phyloP scores from a whole-genome alignment of 2,888 invertebrate species.

The Acholoe squamosa region DNA sequence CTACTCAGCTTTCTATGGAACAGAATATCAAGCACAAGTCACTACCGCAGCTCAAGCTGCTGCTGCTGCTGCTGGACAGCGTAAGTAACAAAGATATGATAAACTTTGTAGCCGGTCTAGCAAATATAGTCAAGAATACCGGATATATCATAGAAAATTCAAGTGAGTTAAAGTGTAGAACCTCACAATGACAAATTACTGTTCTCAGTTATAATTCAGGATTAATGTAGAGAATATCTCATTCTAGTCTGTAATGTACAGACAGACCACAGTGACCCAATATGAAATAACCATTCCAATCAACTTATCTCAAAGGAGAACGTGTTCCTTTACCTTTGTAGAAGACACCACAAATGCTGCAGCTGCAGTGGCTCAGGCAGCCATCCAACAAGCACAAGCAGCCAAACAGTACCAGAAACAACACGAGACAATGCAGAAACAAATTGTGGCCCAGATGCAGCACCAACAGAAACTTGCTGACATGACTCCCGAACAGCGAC shows the following conservation, averaged over 20 bases:
- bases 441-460: slow-evolving; percentile 73
- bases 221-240: no score
- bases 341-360: slow-evolving; percentile 81
- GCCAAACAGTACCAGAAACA: slow-evolving; percentile 75
- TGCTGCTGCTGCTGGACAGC: neutral
- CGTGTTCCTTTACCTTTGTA: slow-evolving; percentile 66
- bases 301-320: no score
- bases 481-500: slow-evolving; percentile 72
- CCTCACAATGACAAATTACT: no score
- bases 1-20: slow-evolving; percentile 34
- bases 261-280: no score
- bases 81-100: slow-evolving; percentile 29
- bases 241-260: no score
- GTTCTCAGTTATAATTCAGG: no score
- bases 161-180: no score
- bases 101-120: no score
- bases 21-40: slow-evolving; percentile 4
- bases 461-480: slow-evolving; percentile 73
- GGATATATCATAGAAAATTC: no score
- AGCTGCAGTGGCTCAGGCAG: slow-evolving; percentile 92
- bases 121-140: no score
- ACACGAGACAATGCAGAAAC: slow-evolving; percentile 73
- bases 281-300: no score
- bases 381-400: slow-evolving; percentile 87
- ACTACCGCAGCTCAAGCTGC: neutral